Base-by-base conservation (phyloP, 2,113 vertebrate species). In the Prochilodus magdalenae region DNA sequence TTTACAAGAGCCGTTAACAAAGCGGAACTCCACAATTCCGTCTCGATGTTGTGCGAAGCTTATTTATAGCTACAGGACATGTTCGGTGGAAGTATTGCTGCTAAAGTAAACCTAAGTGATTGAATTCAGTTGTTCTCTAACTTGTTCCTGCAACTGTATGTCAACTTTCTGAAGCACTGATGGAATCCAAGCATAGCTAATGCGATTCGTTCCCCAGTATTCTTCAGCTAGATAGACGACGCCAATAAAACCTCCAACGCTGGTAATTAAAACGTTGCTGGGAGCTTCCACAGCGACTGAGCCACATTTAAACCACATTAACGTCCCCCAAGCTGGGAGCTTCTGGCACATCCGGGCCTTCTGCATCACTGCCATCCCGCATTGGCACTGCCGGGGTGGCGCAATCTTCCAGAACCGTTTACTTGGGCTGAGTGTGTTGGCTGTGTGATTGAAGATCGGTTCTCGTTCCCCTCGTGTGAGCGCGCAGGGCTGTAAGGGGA, bases 401-500 rank as follows among this genome's bases (percentile, higher is more conserved):
- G 7, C 53, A 15, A 60, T 53, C 27, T 59, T 57, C 67, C 55
- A 16, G 1, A 27, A 18, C 26, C 40, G 22, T 44, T 30, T 44
- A 11, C 33, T 10, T 2, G 15, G 2, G 53, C 36, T 73, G 55
- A 73, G 26, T 55, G 29, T 22, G 18, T 53, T 83, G 30, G 47
- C 22, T 63, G 53, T 51, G 49, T 70, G 47, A 49, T 20, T 30
- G 63, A 3, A 29, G 33, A 29, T 4, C n/a, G 62, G 57, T 75
- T 60, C 51, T 55, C 15, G 4, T 20, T 49, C 47, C 47, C 65
- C 51, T 63, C 30, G 36, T 14, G 22, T 66, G 60, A 3, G 47
- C 65, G 73, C 47, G 47, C 55, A 65, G 49, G 44, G 49, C 59
- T 76, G 73, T 47, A 76, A 70, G 18, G 6, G 24, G 73, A 82